phyloP scores from a whole-genome alignment of 1,140 invertebrate species.

The Drosophila equinoxialis region DNA sequence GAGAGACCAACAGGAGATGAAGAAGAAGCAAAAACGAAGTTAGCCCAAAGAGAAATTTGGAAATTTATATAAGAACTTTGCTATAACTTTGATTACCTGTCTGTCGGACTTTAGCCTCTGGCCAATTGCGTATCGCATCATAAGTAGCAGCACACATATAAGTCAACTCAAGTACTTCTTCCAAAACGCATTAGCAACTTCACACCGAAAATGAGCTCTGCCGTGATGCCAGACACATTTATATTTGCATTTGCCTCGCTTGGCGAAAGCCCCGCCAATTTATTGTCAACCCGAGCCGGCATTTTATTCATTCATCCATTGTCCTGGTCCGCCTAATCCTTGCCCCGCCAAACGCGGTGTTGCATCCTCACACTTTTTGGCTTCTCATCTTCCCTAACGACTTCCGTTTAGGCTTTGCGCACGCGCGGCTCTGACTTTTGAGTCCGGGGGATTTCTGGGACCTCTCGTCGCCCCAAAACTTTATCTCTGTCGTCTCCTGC shows the following conservation, averaged over 20 bases:
- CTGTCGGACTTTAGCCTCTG: constrained; percentile 9
- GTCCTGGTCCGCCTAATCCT: constrained; percentile 73
- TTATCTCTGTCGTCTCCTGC: constrained; percentile 24
- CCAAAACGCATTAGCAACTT: constrained; percentile 72
- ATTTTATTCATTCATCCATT: constrained; percentile 69
- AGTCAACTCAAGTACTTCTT: constrained; percentile 20
- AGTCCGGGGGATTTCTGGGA: constrained; percentile 28
- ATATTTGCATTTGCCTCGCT: constrained; percentile 34
- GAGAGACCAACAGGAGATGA: background rate
- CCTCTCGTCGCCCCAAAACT: constrained; percentile 9
- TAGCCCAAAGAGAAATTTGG: constrained; percentile 20
- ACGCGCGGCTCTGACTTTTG: constrained; percentile 53
- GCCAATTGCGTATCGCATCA: constrained; percentile 6
- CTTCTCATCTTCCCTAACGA: constrained; percentile 62
- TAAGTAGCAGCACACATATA: constrained; percentile 9
- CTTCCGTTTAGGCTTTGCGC: constrained; percentile 78
- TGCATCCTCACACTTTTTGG: constrained; percentile 56
- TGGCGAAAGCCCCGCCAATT: constrained; percentile 75
- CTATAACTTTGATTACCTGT: constrained; percentile 14
- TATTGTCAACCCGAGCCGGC: constrained; percentile 71
- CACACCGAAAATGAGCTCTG: constrained; percentile 41
- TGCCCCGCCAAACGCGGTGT: constrained; percentile 46
- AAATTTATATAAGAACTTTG: constrained; percentile 1
- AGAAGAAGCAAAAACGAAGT: background rate
- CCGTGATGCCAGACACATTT: constrained; percentile 36